These are phyloP conservation scores for Cygnus olor DNA, from an alignment of 2,797 vertebrate species.

Conservation along the genomic window DNA sequence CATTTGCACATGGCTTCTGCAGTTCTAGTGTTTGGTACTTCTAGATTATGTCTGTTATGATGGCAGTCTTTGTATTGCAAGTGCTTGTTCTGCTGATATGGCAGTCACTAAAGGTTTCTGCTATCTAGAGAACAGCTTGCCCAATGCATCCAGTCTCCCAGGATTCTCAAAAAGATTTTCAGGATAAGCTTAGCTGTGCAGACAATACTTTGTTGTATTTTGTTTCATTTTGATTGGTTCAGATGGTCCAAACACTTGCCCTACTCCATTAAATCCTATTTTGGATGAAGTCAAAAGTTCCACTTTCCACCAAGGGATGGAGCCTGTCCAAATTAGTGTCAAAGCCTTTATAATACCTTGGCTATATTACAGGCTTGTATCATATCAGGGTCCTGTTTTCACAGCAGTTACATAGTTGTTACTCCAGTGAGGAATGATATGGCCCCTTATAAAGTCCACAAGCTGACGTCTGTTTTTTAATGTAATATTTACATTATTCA, in stretches of 20 bases:
- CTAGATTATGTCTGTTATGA: background rate
- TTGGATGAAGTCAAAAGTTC: slow-evolving; percentile 54
- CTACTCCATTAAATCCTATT: slow-evolving; percentile 41
- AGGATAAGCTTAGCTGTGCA: background rate
- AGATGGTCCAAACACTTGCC: slow-evolving; percentile 47
- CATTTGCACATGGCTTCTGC: background rate
- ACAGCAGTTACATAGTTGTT: slow-evolving; percentile 66
- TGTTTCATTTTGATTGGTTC: slow-evolving; percentile 45
- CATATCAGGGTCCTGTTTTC: slow-evolving; percentile 64
- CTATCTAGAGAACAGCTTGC: background rate
- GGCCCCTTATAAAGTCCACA: slow-evolving; percentile 57
- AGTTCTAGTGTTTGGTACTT: background rate
- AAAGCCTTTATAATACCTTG: slow-evolving; percentile 57
- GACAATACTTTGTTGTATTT: background rate
- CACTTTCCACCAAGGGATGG: slow-evolving; percentile 49
- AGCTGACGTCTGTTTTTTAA: slow-evolving; percentile 66
- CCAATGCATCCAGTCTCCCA: background rate
- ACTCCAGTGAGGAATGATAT: slow-evolving; percentile 63
- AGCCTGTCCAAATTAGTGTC: slow-evolving; percentile 60
- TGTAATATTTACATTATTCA: slow-evolving; percentile 72
- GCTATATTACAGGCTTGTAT: slow-evolving; percentile 58
- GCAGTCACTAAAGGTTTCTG: background rate
- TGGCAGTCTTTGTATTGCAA: background rate
- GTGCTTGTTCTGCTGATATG: background rate
- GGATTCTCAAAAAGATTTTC: background rate